Conservation (phyloP, 2,113 vertebrate species). For the Rattus rattus region DNA sequence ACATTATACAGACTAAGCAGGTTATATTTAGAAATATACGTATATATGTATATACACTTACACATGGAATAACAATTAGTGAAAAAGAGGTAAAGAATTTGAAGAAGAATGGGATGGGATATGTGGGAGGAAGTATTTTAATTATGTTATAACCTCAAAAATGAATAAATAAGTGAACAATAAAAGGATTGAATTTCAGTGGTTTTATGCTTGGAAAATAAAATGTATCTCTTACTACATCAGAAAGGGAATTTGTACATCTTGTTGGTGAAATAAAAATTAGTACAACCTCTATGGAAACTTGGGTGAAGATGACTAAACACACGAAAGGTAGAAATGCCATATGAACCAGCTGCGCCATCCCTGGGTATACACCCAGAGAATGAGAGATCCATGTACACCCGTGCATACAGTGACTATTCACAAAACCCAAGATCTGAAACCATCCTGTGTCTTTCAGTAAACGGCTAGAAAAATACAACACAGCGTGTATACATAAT, state of each 20-base stretch:
- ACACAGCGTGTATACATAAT: no score
- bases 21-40: not conserved
- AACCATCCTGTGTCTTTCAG: not conserved
- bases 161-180: not conserved
- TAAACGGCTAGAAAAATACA: not conserved
- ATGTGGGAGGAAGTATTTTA: not conserved
- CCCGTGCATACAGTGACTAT: no score
- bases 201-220: not conserved
- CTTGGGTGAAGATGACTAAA: not conserved
- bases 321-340: not conserved
- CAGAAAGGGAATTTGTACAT: not conserved
- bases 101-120: not conserved
- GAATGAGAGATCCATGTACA: no score
- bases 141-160: no score
- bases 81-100: not conserved
- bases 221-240: not conserved
- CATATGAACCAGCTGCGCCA: not conserved
- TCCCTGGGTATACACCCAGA: not conserved
- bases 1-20: not conserved
- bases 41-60: not conserved
- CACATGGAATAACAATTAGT: not conserved
- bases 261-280: not conserved
- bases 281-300: not conserved
- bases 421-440: not conserved
- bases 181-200: not conserved